Percentiles rank a stretch among this genome's conserved stretches.
Evolutionary conservation across 1,140 invertebrate genomes (phyloP).

Genomic region (Portunus trituberculatus): DNA sequence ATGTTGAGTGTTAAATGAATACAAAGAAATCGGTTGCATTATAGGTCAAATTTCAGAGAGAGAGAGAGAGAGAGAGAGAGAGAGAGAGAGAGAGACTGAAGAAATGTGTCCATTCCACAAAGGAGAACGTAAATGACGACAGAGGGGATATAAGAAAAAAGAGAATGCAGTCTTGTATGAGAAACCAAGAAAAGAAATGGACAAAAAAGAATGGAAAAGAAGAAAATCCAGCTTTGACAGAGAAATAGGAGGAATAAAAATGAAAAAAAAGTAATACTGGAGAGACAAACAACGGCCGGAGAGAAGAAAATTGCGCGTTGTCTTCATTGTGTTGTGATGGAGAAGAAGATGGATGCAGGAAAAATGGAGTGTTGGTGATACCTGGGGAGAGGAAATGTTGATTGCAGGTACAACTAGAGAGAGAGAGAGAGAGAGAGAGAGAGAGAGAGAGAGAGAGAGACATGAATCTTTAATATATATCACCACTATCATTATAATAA

Average conservation of each 20-base stretch:
- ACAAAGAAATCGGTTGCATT: background rate
- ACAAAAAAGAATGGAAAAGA: background rate
- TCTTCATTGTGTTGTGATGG: background rate
- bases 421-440: constrained; percentile 20
- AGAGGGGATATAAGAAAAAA: background rate
- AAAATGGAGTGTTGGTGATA: constrained; percentile 22
- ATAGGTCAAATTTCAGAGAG: background rate
- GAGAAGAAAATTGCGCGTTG: background rate
- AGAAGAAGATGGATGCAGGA: background rate
- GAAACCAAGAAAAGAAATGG: background rate
- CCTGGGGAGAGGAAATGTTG: background rate
- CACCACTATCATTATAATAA: too few species aligned
- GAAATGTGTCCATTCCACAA: background rate
- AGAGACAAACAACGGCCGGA: background rate
- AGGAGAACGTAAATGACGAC: background rate
- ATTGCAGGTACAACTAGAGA: background rate
- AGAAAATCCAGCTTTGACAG: background rate
- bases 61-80: constrained; percentile 18
- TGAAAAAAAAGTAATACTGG: background rate
- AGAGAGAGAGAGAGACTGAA: background rate
- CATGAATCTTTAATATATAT: too few species aligned
- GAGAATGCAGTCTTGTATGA: background rate
- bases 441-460: constrained; percentile 20
- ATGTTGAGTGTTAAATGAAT: background rate
- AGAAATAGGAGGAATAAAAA: background rate